Conservation (phyloP, 2,888 invertebrate genomes). For the Linnaemya tessellans region DNA sequence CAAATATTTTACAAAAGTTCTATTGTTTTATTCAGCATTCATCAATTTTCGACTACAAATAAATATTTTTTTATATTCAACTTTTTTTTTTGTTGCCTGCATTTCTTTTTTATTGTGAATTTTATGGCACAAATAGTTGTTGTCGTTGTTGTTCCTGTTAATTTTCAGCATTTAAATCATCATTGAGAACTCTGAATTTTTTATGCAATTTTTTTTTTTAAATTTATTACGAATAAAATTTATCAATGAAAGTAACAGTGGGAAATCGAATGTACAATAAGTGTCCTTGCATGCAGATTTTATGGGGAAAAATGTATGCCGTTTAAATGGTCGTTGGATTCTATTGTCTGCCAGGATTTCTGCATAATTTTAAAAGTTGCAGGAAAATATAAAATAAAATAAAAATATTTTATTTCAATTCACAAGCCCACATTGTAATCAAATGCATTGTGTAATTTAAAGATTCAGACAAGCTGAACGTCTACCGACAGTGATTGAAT, state of each 20-base stretch:
- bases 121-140: constrained; percentile 16
- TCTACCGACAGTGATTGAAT: too few relatives aligned
- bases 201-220: constrained; percentile 17
- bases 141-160: neutral
- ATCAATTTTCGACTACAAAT: constrained; percentile 17
- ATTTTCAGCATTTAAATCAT: constrained; percentile 16
- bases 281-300: neutral
- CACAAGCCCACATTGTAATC: too few relatives aligned
- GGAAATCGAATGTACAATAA: neutral
- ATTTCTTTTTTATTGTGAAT: constrained; percentile 54
- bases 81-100: constrained; percentile 27
- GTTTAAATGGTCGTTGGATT: neutral
- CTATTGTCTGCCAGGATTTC: neutral
- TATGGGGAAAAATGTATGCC: neutral
- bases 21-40: constrained; percentile 21
- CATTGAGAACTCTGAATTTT: neutral
- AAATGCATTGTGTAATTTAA: too few relatives aligned
- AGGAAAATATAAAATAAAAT: too few relatives aligned
- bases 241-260: constrained; percentile 18
- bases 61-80: constrained; percentile 7
- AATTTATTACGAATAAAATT: constrained; percentile 61
- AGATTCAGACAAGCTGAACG: too few relatives aligned
- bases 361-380: neutral
- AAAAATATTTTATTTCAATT: too few relatives aligned
- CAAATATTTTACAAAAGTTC: neutral